A percentile compares a stretch with the other conserved stretches of the same genome.
Evolutionary conservation across 2,888 invertebrate species (phyloP).

Genomic region (Ellobium chinense): DNA sequence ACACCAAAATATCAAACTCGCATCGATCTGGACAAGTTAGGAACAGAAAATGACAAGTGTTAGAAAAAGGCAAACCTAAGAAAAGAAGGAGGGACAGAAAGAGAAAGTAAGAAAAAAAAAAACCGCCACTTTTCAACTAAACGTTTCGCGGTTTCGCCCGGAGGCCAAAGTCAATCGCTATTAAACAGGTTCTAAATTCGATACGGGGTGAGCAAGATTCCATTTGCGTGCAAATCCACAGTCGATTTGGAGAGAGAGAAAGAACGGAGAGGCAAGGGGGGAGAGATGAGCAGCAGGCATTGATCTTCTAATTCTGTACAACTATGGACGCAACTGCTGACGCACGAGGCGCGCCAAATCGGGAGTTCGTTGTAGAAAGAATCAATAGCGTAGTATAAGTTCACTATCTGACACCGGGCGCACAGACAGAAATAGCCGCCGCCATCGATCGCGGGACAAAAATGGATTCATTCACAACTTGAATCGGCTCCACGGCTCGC

Average conservation of each 20-base stretch:
- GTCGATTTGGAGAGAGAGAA: neutral
- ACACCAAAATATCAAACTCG: no score
- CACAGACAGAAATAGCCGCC: slow-evolving; percentile 20
- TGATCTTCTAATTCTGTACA: slow-evolving; percentile 28
- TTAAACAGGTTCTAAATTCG: neutral
- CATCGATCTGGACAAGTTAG: no score
- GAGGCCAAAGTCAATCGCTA: neutral
- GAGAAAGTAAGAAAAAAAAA: no score
- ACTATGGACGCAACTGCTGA: slow-evolving; percentile 37
- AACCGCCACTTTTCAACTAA: neutral
- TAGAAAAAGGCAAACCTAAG: no score
- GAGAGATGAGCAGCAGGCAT: neutral
- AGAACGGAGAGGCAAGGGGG: neutral
- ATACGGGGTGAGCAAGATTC: neutral
- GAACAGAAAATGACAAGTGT: no score
- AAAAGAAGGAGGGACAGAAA: no score
- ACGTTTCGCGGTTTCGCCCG: neutral
- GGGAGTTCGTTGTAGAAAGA: slow-evolving; percentile 34
- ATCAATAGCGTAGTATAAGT: slow-evolving; percentile 41
- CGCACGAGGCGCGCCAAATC: slow-evolving; percentile 32
- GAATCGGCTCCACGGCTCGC: slow-evolving; percentile 15
- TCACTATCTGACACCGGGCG: slow-evolving; percentile 37
- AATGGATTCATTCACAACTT: slow-evolving; percentile 44
- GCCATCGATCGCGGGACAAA: slow-evolving; percentile 13
- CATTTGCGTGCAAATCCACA: neutral